Base-by-base conservation (phyloP, 2,113 vertebrate genomes). In the Melanostigma gelatinosum region DNA sequence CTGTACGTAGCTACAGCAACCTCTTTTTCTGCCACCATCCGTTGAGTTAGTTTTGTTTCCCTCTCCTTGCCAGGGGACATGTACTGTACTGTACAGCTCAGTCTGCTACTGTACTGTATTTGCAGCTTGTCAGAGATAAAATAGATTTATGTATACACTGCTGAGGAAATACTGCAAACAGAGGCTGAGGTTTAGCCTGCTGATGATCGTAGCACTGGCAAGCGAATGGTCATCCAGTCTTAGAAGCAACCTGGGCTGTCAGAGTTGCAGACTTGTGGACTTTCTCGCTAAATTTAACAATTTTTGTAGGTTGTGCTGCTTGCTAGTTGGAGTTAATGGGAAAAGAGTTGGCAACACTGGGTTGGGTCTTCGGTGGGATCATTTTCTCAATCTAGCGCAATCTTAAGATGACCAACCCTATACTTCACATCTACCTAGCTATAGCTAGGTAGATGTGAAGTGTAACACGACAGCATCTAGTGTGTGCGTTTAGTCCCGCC, bases 1-100 rank as follows among this genome's bases (percentile, higher is more conserved):
- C 52, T 38, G 24, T 48, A n/a, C 10, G 18, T n/a, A 44, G 24
- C 34, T 69, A 11, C 36, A 38, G 50, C 46, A 50, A 3, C 29
- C n/a, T 48, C 4, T 4, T 61, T 76, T 58, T 29, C 62, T 72
- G n/a, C 57, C 38, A 42, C n/a, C 20, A 18, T 55, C 36, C 48
- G 58, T 15, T 76, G 57, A 61, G 65, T 20, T 40, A 63, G 44
- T 42, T 50, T 58, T 81, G 52, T 77, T 52, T 67, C 52, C 16
- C 15, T 77, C 11, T 65, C 50, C 24, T 0, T 74, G 74, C 60
- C 66, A 9, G 4, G 18, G 29, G 72, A 20, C 46, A 55, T 67
- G 13, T 24, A 42, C 38, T 24, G 61, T 12, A 60, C 58, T 48
- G 63, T 54, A 27, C 57, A 50, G 50, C 50, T 74, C 50, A 38